A percentile compares a stretch with the other conserved stretches of the same genome.
phyloP scores from a whole-genome alignment of 2,888 invertebrate species.

The Sympetrum striolatum region DNA sequence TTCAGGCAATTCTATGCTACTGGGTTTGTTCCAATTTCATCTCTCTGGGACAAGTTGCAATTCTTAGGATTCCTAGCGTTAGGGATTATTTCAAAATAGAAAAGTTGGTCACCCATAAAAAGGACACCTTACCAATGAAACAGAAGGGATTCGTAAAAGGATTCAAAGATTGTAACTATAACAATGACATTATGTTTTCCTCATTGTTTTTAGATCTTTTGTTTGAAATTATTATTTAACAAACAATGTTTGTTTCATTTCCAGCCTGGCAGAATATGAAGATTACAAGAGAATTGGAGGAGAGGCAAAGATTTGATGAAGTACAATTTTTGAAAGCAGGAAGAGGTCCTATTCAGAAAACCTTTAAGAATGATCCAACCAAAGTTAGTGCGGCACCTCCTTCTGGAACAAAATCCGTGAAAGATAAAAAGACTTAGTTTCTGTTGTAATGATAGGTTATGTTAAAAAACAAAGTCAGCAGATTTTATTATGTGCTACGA shows the following conservation, averaged over 20 bases:
- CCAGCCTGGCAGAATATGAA: constrained; percentile 84
- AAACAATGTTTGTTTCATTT: constrained; percentile 49
- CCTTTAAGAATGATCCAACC: constrained; percentile 82
- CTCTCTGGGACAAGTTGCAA: constrained; percentile 79
- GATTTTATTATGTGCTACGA: not conserved
- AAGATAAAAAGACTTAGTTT: not conserved
- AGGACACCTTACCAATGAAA: constrained; percentile 69
- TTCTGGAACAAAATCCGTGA: not conserved
- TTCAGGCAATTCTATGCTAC: constrained; percentile 81
- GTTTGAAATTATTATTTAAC: not conserved
- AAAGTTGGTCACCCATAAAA: constrained; percentile 63
- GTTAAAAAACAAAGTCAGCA: not conserved
- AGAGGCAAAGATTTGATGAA: constrained; percentile 77
- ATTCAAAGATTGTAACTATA: constrained; percentile 76
- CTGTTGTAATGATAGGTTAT: not conserved
- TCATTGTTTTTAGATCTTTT: not conserved
- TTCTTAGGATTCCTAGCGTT: constrained; percentile 78
- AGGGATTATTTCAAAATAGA: constrained; percentile 80
- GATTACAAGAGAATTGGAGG: constrained; percentile 77
- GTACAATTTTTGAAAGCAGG: constrained; percentile 84
- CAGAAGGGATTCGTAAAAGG: constrained; percentile 81
- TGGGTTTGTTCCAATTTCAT: constrained; percentile 90
- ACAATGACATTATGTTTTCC: constrained; percentile 10
- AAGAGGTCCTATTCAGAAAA: constrained; percentile 84
- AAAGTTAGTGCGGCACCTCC: constrained; percentile 4